Percentiles rank a stretch among this genome's conserved stretches.
Conservation (phyloP, 2,113 vertebrate species). For the Channa maculata region DNA sequence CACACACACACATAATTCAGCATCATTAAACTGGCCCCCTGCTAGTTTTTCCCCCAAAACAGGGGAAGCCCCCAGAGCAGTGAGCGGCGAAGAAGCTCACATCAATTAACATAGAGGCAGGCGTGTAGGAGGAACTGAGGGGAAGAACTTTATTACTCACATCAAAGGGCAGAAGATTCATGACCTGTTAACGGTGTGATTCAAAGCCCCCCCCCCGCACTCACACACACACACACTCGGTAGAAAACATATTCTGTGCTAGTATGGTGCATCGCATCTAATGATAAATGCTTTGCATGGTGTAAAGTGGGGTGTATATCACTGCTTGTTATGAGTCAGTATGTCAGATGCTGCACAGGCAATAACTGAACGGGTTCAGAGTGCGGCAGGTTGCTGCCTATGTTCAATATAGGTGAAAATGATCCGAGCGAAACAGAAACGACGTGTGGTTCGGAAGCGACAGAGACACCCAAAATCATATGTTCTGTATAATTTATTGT, state of each 20-base stretch:
- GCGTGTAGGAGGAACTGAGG: constrained; percentile 20
- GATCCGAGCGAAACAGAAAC: background rate
- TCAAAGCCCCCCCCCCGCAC: constrained; percentile 1
- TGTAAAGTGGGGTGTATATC: constrained; percentile 22
- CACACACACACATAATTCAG: constrained; percentile 37
- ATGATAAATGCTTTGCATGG: constrained; percentile 17
- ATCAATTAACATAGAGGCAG: constrained; percentile 45
- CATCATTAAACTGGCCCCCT: constrained; percentile 71
- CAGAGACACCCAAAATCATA: too few species aligned
- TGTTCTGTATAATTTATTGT: too few species aligned
- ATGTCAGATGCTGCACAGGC: background rate
- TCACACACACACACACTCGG: too few species aligned
- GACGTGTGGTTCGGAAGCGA: too few species aligned
- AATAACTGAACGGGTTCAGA: background rate
- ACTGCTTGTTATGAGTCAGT: constrained; percentile 31
- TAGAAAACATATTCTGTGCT: constrained; percentile 11
- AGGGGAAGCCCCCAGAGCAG: constrained; percentile 36
- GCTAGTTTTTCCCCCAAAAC: constrained; percentile 26
- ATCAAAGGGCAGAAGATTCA: constrained; percentile 50
- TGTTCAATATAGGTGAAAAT: background rate
- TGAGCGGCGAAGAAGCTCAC: constrained; percentile 13
- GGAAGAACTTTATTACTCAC: constrained; percentile 16
- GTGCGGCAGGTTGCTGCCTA: background rate
- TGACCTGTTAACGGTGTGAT: constrained; percentile 16
- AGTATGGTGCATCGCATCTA: constrained; percentile 1